phyloP scores from a whole-genome alignment of 2,797 vertebrate species.

The Periophthalmus magnuspinnatus region DNA sequence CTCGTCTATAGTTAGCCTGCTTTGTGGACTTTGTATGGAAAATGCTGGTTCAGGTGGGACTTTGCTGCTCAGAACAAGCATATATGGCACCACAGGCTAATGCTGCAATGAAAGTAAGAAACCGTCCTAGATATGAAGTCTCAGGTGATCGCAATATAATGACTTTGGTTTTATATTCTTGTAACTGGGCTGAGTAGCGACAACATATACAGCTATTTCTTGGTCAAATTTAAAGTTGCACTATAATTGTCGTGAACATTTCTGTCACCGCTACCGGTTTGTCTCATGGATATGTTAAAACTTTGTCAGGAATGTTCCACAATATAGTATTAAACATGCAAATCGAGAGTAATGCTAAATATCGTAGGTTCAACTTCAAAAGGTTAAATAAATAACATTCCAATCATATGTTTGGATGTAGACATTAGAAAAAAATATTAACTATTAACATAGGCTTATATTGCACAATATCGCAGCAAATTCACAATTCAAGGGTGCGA shows the following conservation, averaged over 20 bases:
- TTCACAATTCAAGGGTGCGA: too few relatives aligned
- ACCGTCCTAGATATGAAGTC: constrained; percentile 3
- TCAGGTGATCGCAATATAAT: not conserved
- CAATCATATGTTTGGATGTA: too few relatives aligned
- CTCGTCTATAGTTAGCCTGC: not conserved
- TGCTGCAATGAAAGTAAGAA: not conserved
- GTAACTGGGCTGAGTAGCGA: not conserved
- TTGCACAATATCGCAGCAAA: too few relatives aligned
- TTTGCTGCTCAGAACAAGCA: not conserved
- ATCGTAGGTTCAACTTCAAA: too few relatives aligned
- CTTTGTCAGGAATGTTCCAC: too few relatives aligned
- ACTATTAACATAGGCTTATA: too few relatives aligned
- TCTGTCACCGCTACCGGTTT: too few relatives aligned
- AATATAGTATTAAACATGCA: too few relatives aligned
- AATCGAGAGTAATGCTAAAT: too few relatives aligned
- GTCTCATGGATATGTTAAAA: too few relatives aligned
- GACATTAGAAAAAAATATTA: too few relatives aligned
- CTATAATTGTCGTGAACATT: not conserved
- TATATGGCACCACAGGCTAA: not conserved
- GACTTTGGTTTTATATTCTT: not conserved
- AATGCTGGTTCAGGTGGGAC: constrained; percentile 1
- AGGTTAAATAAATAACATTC: too few relatives aligned
- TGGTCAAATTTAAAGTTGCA: not conserved
- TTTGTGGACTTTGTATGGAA: not conserved
- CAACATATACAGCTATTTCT: not conserved